Evolutionary conservation across 2,888 invertebrate genomes (phyloP), one percentile per base, ranked within the genome.

Genomic region (Apeira syringaria): DNA sequence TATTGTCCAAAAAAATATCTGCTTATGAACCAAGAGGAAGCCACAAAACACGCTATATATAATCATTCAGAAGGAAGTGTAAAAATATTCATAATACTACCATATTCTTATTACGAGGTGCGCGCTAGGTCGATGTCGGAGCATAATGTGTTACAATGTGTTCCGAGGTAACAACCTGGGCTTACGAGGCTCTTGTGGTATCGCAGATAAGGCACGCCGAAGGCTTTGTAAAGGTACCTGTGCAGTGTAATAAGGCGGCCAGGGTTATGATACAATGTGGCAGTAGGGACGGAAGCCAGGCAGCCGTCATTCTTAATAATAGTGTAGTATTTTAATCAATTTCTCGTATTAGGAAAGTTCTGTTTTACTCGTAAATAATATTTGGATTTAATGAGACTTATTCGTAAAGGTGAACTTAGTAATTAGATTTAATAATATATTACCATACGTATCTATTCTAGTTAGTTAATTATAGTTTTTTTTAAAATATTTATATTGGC

Each of bases 91-190:
- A 80, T 78, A 80, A 74, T 76, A 69, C 69, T 74, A 74, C n/a
- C 74, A 74, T 68, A 71, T 76, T 82, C 74, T 80, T 82, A 82
- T 79, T 80, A 84, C 70, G 74, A 71, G 77, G 69, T 75, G 64
- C 60, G 74, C 60, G 74, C 74, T 74, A 72, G 73, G 75, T 75
- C 68, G 76, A 68, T 66, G 74, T 69, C 71, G 70, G 73, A 74
- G 80, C 82, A 81, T 86, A 85, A 86, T 84, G 80, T 83, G 80
- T 68, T 80, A 80, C 83, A 85, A 85, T 83, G 81, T 86, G 82
- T 86, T 82, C 69, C 54, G 74, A 81, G 82, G 85, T 85, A 86
- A 82, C 83, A 81, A 83, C 82, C 74, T 76, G 76, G 62, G 85
- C 82, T 84, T 85, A 86, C 76, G 76, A 77, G 74, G 74, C 77